These are phyloP conservation scores for Trichopoda pennipes DNA, from an alignment of 2,888 invertebrate species.

Conservation along the genomic window DNA sequence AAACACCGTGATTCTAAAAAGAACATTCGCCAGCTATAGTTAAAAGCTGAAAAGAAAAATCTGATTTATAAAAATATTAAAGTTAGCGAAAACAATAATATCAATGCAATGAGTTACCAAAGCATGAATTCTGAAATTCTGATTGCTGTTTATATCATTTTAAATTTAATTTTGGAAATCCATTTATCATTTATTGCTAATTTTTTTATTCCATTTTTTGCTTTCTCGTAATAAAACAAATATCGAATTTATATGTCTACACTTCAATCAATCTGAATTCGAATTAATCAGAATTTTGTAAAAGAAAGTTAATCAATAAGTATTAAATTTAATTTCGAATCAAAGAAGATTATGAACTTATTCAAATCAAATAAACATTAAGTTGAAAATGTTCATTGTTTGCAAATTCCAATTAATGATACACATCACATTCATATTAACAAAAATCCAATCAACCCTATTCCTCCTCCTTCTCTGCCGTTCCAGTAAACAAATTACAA, in stretches of 20 bases:
- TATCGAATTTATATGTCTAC: not conserved
- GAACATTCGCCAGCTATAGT: too few relatives aligned
- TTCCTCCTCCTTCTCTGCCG: not conserved
- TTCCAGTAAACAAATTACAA: conserved; percentile 34
- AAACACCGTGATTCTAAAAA: too few relatives aligned
- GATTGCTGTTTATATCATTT: too few relatives aligned
- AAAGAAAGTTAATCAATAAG: not conserved
- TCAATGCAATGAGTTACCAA: too few relatives aligned
- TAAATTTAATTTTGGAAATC: too few relatives aligned
- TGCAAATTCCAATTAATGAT: conserved; percentile 52
- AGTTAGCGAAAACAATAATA: too few relatives aligned
- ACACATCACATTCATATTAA: not conserved
- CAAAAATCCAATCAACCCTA: conserved; percentile 34
- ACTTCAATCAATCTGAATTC: not conserved
- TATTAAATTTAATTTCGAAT: not conserved
- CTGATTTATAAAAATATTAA: too few relatives aligned
- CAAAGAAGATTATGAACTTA: conserved; percentile 25
- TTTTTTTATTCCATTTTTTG: too few relatives aligned
- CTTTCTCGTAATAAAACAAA: too few relatives aligned
- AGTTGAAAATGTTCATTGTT: not conserved
- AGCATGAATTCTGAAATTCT: too few relatives aligned
- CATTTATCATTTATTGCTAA: too few relatives aligned
- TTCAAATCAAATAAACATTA: not conserved
- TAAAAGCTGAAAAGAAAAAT: too few relatives aligned
- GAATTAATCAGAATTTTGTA: conserved; percentile 28